Percentiles rank a stretch among this genome's conserved stretches.
phyloP scores from a whole-genome alignment of 1,140 invertebrate genomes.

The Drosophila sechellia region DNA sequence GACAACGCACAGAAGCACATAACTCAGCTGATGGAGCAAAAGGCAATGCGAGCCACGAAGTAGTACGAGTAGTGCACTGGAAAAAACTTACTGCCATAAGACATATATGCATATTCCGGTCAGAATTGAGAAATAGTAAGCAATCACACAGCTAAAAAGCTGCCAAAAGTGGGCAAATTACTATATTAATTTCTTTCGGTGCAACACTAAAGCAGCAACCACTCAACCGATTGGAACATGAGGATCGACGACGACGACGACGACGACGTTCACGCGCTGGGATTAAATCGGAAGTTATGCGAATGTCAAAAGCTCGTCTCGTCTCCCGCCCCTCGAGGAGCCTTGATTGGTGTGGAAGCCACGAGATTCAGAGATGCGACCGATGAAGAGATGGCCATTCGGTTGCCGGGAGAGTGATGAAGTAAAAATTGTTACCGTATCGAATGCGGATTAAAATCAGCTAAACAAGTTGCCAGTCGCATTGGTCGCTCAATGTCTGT shows the following conservation, averaged over 20 bases:
- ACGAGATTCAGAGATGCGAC: neutral
- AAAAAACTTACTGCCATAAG: neutral
- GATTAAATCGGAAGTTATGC: conserved; percentile 83
- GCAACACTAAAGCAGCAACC: neutral
- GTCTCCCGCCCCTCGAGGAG: conserved; percentile 10
- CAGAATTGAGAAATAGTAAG: too few relatives aligned
- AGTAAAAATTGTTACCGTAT: conserved; percentile 80
- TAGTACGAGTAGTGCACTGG: neutral
- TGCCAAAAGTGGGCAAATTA: neutral
- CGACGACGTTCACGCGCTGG: conserved; percentile 69
- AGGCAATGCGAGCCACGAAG: conserved; percentile 2
- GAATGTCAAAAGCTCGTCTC: conserved; percentile 68
- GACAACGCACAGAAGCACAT: conserved; percentile 79
- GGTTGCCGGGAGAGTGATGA: conserved; percentile 59
- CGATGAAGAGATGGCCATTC: conserved; percentile 21
- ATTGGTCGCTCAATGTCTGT: conserved; percentile 43
- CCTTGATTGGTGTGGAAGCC: conserved; percentile 51
- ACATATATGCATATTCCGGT: too few relatives aligned
- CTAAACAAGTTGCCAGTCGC: conserved; percentile 73
- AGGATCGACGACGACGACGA: conserved; percentile 43
- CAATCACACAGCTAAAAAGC: too few relatives aligned
- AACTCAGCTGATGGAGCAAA: conserved; percentile 58
- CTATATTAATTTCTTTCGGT: neutral
- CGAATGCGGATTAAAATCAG: conserved; percentile 83
- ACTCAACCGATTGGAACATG: conserved; percentile 16